These are phyloP conservation scores for Mormyrus lacerda DNA, from an alignment of 2,113 vertebrate species.

Conservation along the genomic window DNA sequence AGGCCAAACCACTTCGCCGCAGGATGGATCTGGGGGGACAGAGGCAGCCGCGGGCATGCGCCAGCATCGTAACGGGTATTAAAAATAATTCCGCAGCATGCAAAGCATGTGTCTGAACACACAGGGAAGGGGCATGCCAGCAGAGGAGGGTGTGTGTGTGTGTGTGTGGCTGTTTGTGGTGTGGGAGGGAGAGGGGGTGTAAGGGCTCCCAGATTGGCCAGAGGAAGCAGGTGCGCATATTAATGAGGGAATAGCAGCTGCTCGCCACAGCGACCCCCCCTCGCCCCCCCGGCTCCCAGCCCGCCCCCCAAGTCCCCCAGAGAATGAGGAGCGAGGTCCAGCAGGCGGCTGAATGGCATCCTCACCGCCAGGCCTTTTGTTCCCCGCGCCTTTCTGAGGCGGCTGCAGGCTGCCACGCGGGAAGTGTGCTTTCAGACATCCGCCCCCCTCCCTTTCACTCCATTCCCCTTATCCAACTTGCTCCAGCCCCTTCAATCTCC, in stretches of 20 bases:
- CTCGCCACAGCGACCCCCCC: constrained; percentile 40
- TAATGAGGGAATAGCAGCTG: constrained; percentile 77
- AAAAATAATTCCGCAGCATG: constrained; percentile 39
- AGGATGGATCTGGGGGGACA: neutral
- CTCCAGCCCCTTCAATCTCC: no score
- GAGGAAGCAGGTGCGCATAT: constrained; percentile 86
- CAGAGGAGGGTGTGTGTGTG: constrained; percentile 60
- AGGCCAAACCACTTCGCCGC: neutral
- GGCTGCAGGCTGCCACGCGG: neutral
- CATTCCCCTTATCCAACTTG: no score
- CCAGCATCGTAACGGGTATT: neutral
- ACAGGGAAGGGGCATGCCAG: constrained; percentile 11
- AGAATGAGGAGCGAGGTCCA: neutral
- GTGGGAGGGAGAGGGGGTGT: neutral
- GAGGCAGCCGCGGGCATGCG: neutral
- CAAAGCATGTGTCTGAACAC: constrained; percentile 42
- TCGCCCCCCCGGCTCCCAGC: constrained; percentile 32
- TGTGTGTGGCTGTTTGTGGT: constrained; percentile 36
- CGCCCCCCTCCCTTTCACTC: no score
- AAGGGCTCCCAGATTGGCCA: constrained; percentile 60
- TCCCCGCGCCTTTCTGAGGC: neutral
- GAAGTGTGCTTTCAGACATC: no score
- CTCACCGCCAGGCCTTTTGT: neutral
- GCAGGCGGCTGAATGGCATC: neutral
- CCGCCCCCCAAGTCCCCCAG: neutral